phyloP scores from a whole-genome alignment of 2,797 vertebrate genomes.

The Muraenolepis orangiensis region DNA sequence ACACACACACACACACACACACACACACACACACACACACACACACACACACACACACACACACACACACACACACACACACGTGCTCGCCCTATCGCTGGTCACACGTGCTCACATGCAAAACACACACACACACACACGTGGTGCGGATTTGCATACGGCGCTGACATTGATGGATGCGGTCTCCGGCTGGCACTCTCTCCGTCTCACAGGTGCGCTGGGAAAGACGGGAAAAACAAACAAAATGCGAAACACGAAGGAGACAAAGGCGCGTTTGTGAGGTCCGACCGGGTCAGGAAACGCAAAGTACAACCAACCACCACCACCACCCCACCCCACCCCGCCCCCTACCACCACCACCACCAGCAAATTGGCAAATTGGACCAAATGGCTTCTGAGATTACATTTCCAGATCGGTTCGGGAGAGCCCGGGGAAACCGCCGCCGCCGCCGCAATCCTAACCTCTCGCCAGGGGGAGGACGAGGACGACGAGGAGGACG shows the following conservation, averaged over 20 bases:
- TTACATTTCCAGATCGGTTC: conserved; percentile 64
- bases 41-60: neutral
- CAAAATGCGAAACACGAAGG: neutral
- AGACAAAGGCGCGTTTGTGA: neutral
- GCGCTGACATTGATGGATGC: neutral
- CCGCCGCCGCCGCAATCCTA: too few relatives aligned
- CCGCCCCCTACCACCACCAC: too few relatives aligned
- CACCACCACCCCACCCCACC: too few relatives aligned
- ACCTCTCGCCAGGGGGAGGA: too few relatives aligned
- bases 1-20: neutral
- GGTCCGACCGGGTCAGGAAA: neutral
- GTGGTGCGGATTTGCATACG: neutral
- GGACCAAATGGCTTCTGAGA: conserved; percentile 74
- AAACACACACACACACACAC: neutral
- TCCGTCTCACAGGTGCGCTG: neutral
- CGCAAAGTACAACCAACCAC: neutral
- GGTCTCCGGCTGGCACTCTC: neutral
- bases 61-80: neutral
- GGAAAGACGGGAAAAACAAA: neutral
- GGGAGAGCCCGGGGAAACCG: too few relatives aligned
- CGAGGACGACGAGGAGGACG: conserved; percentile 44
- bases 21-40: neutral
- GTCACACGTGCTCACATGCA: neutral
- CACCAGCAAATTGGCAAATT: conserved; percentile 46
- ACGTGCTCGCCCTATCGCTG: too few relatives aligned